These are phyloP conservation scores for Argynnis bischoffii DNA, from an alignment of 2,888 invertebrate genomes.

Conservation along the genomic window DNA sequence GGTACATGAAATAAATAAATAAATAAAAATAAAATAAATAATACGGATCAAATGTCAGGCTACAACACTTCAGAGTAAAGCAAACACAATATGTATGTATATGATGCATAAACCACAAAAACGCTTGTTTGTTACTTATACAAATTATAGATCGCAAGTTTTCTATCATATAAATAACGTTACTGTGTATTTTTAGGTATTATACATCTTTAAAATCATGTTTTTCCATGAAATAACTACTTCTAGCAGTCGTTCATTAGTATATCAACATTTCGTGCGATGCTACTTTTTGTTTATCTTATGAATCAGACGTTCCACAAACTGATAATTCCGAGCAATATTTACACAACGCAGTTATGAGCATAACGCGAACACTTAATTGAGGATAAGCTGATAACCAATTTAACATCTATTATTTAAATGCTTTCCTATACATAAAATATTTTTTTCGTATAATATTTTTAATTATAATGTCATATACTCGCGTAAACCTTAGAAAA, in stretches of 20 bases:
- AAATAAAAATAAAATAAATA: too few species aligned
- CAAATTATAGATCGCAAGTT: too few species aligned
- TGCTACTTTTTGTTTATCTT: background rate
- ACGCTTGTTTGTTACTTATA: too few species aligned
- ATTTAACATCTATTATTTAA: background rate
- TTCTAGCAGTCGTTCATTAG: background rate
- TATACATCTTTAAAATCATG: background rate
- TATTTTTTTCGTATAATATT: too few species aligned
- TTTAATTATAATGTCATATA: too few species aligned
- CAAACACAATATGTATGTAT: too few species aligned
- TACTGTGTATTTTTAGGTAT: slow-evolving; percentile 6
- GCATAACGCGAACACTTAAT: background rate
- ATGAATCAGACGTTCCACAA: background rate
- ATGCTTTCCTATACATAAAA: too few species aligned
- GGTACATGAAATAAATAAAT: too few species aligned
- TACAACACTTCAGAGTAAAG: too few species aligned
- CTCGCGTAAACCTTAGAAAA: too few species aligned
- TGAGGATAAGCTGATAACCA: background rate
- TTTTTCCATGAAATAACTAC: background rate
- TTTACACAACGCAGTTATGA: background rate
- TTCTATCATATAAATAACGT: background rate
- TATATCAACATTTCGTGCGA: slow-evolving; percentile 2
- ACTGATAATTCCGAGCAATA: background rate
- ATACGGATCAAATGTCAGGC: too few species aligned
- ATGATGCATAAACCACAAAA: too few species aligned